Evolutionary conservation across 2,888 invertebrate genomes (phyloP), one percentile per base, ranked within the genome.

Genomic region (Rambutsinella grinnellia): DNA sequence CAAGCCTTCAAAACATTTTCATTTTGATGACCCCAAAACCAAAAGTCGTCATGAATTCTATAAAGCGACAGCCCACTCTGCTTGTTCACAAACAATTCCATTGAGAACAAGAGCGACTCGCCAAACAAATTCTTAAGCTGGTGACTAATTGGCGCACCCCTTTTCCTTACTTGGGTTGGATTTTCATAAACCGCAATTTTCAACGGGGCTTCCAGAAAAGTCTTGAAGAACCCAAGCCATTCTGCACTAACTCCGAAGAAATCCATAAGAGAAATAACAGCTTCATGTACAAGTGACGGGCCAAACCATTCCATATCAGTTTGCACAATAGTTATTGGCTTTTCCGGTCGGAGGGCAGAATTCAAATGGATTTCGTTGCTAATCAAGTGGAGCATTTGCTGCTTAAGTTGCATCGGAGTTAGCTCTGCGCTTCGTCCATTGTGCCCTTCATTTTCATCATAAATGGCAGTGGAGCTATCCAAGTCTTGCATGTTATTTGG

Each of bases 231-330:
- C 3, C 61, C 49, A 1, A 71, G 17, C 81, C 81, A 81, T 2
- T 47, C 3, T 8, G 44, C 21, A 0, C 74, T 44, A 1, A 79
- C 75, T 21, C 79, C 78, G 27, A 81, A 66, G 47, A 61, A 70
- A 46, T 68, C 46, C 54, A 81, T 56, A 10, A 69, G 21, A 1
- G 66, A 58, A 13, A 77, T 27, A 1, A 71, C 46, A 24, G 69
- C 65, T 2, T 81, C 79, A 51, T 81, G 81, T 10, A 63, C 61
- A 23, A 81, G 36, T 10, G 78, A 79, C 0, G 81, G 79, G 10
- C 77, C 79, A 67, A 79, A 80, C 62, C 69, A 77, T n/a, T 79
- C 81, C 60, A 80, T 58, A 47, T 81, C 79, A 2, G 79, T 68
- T 21, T 81, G 81, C 0, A 74, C 79, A 0, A 80, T 72, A 3